These are phyloP conservation scores for Kryphioiulus occultus DNA, from an alignment of 2,888 invertebrate genomes.

Conservation along the genomic window DNA sequence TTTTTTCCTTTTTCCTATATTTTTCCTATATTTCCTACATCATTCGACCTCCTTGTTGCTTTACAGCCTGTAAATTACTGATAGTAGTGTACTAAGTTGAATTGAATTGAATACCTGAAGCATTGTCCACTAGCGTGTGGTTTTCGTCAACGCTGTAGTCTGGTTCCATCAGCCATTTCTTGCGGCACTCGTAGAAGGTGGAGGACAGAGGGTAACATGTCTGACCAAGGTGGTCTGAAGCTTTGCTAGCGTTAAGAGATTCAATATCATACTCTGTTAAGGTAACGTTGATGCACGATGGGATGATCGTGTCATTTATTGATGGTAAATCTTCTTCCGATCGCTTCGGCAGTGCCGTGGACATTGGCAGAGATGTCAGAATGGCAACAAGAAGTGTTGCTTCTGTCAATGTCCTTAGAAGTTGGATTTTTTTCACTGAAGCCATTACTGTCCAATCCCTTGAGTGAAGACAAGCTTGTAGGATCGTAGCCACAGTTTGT, in stretches of 20 bases:
- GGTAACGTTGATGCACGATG: constrained; percentile 31
- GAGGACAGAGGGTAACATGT: constrained; percentile 20
- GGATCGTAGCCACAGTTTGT: background rate
- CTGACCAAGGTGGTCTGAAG: background rate
- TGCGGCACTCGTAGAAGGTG: background rate
- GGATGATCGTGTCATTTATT: background rate
- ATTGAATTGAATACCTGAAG: too few relatives aligned
- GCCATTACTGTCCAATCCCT: background rate
- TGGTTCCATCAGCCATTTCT: background rate
- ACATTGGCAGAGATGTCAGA: background rate
- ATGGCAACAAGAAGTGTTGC: background rate
- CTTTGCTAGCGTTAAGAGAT: background rate
- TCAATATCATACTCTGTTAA: background rate
- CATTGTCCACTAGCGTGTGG: background rate
- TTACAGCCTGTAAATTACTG: too few relatives aligned
- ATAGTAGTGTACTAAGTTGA: too few relatives aligned
- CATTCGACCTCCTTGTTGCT: too few relatives aligned
- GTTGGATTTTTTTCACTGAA: background rate
- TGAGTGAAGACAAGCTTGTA: background rate
- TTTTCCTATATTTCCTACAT: too few relatives aligned
- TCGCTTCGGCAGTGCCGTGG: background rate
- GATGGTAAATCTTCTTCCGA: background rate
- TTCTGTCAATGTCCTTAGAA: background rate
- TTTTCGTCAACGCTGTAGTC: background rate
- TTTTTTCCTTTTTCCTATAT: too few relatives aligned